Percentiles rank a stretch among this genome's conserved stretches.
Evolutionary conservation across 2,113 vertebrate species (phyloP).

Genomic region (Pseudopipra pipra): DNA sequence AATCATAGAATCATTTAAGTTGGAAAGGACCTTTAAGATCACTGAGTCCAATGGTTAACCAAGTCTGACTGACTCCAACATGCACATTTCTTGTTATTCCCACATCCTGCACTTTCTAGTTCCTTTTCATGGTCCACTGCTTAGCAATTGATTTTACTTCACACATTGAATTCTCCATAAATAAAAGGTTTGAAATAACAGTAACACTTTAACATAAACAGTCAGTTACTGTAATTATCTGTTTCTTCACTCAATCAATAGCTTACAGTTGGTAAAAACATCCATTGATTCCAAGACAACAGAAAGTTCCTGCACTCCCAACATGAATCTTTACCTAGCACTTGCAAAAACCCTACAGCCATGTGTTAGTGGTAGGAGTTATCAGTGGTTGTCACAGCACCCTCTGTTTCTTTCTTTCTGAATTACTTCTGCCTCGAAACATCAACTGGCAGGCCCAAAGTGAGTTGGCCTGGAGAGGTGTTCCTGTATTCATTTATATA

Average conservation of each 20-base stretch:
- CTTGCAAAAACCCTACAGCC: not conserved
- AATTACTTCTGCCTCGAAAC: not conserved
- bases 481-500: not conserved
- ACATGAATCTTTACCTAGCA: not conserved
- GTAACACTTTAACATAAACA: not conserved
- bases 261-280: not conserved
- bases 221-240: not conserved
- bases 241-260: not conserved
- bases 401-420: not conserved
- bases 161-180: not conserved
- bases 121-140: not conserved
- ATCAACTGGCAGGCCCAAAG: not conserved
- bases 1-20: not conserved
- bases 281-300: not conserved
- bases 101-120: not conserved
- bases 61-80: not conserved
- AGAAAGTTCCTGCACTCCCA: not conserved
- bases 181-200: not conserved
- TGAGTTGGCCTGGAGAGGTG: not conserved
- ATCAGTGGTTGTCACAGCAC: not conserved
- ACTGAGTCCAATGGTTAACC: not conserved
- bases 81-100: not conserved
- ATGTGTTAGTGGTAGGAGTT: not conserved
- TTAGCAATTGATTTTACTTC: constrained; percentile 55
- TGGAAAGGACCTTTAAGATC: not conserved